Percentiles rank a stretch among this genome's conserved stretches.
Evolutionary conservation across 1,140 invertebrate genomes (phyloP).

Genomic region (Acromyrmex echinatior): DNA sequence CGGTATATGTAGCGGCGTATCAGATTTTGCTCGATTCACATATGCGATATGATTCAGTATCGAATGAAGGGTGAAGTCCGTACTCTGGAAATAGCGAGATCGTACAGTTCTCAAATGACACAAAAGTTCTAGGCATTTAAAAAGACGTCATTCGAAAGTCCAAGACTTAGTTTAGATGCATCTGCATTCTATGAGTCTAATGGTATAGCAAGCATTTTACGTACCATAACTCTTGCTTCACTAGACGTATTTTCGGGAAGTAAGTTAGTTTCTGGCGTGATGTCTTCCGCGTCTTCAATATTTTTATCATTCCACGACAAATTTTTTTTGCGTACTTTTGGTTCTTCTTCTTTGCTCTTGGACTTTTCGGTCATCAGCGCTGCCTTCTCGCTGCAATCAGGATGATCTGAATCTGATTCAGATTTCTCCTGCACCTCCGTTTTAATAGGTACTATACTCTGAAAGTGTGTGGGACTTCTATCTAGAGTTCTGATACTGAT

Average conservation of each 20-base stretch:
- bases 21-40: conserved; percentile 87
- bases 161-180: not conserved
- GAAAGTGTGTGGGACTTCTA: conserved; percentile 81
- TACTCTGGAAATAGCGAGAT: conserved; percentile 66
- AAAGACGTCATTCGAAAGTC: not conserved
- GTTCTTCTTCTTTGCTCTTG: conserved; percentile 76
- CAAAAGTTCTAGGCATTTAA: conserved; percentile 3
- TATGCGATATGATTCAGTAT: conserved; percentile 89
- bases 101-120: not conserved
- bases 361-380: conserved; percentile 80
- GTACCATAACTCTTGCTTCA: conserved; percentile 77
- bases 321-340: conserved; percentile 81
- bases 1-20: conserved; percentile 82
- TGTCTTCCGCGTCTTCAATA: conserved; percentile 81
- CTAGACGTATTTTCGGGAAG: conserved; percentile 76
- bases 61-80: conserved; percentile 87
- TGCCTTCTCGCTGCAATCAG: conserved; percentile 82
- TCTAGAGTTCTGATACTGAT: conserved; percentile 82
- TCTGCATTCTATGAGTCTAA: not conserved
- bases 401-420: conserved; percentile 84
- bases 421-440: conserved; percentile 80
- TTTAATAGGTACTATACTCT: conserved; percentile 75
- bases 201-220: not conserved
- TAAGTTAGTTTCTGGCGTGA: conserved; percentile 84
- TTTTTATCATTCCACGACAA: conserved; percentile 82